Base-by-base conservation (phyloP, 2,113 vertebrate genomes). In the Eurystomus gularis region DNA sequence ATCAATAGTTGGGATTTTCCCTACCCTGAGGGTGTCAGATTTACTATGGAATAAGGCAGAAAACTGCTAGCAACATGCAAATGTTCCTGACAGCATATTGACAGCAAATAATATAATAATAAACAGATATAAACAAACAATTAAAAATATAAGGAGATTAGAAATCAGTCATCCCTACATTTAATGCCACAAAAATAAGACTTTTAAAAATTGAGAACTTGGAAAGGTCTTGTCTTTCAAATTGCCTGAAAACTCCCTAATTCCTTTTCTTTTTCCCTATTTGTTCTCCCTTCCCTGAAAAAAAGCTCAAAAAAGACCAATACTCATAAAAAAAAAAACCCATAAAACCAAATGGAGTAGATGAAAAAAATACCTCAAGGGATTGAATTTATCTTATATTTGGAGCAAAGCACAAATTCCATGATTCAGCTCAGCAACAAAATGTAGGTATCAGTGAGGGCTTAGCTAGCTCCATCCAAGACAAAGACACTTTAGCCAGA, bases 401-500 rank as follows among this genome's bases (percentile, higher is more conserved):
- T 78, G 40, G n/a, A 84, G 13, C 6, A 94, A 87, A 94, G 37
- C 28, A 90, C 42, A 92, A 49, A 52, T 55, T 93, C 60, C 26
- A 62, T 33, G 62, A 82, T 82, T 79, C 37, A 62, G 11, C 55
- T 29, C 31, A 77, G 17, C 42, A 94, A 57, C 60, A 81, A 65
- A 85, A 88, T 35, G 44, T 24, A 92, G 69, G 80, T 29, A 96
- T 24, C 42, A 97, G 64, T 10, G 1, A 92, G 51, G 52, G 15
- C 42, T 91, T 93, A 95, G 29, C 10, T 42, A 49, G 71, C 75
- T 97, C 82, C 60, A 86, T 85, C 51, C 65, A 80, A 96, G 42
- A 84, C 86, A 95, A 91, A 96, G 89, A n/a, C 25, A n/a, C 25
- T 79, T 93, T 91, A 91, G 72, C 79, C 55, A 90, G 77, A 91